Evolutionary conservation across 2,797 vertebrate genomes (phyloP).

Genomic region (Hippocampus kuda): DNA sequence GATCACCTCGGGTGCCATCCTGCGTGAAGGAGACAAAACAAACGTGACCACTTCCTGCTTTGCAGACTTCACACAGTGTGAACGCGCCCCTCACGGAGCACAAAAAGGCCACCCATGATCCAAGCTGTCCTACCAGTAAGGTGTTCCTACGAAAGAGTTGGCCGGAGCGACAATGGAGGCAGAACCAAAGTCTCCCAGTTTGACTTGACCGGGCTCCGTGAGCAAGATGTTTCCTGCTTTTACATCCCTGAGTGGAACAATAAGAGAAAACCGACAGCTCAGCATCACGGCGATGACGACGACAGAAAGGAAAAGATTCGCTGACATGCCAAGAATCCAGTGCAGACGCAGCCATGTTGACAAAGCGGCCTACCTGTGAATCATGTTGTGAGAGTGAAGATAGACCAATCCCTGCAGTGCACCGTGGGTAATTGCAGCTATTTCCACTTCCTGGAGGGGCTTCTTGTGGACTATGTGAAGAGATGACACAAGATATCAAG

Average conservation of each 20-base stretch:
- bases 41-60: slow-evolving; percentile 23
- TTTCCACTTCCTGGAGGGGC: slow-evolving; percentile 88
- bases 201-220: slow-evolving; percentile 87
- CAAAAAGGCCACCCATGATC: not conserved
- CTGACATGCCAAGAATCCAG: not conserved
- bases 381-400: slow-evolving; percentile 93
- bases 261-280: slow-evolving; percentile 11
- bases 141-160: slow-evolving; percentile 91
- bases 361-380: slow-evolving; percentile 74
- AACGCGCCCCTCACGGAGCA: slow-evolving; percentile 3
- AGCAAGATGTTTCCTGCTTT: slow-evolving; percentile 92
- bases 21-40: slow-evolving; percentile 43
- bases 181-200: slow-evolving; percentile 88
- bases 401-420: slow-evolving; percentile 87
- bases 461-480: slow-evolving; percentile 80
- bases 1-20: slow-evolving; percentile 95
- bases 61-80: not conserved
- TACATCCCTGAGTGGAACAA: slow-evolving; percentile 69
- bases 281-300: slow-evolving; percentile 24
- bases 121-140: slow-evolving; percentile 75
- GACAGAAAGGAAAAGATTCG: too few species aligned
- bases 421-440: slow-evolving; percentile 87
- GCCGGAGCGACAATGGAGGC: slow-evolving; percentile 85
- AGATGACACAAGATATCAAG: slow-evolving; percentile 12
- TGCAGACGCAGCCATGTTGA: not conserved